These are phyloP conservation scores for Proisotoma minuta DNA, from an alignment of 2,888 invertebrate genomes.

Conservation along the genomic window DNA sequence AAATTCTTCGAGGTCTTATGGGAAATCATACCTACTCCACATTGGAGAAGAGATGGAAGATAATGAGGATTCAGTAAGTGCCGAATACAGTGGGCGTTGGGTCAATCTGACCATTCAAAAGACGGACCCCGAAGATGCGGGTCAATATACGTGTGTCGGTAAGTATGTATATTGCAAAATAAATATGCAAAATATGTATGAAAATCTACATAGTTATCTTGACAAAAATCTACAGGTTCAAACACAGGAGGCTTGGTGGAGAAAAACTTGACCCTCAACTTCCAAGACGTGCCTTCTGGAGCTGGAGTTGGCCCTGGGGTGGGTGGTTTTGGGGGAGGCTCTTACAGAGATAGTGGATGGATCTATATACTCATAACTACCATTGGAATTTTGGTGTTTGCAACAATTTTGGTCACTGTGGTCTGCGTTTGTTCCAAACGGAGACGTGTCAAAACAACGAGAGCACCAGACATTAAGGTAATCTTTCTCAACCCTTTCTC, in stretches of 20 bases:
- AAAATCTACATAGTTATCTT: no score
- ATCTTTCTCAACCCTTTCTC: not conserved
- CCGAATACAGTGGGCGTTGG: slow-evolving; percentile 57
- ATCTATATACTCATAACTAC: slow-evolving; percentile 37
- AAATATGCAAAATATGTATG: no score
- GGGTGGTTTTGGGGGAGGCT: slow-evolving; percentile 15
- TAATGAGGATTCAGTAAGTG: not conserved
- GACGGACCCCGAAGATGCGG: slow-evolving; percentile 74
- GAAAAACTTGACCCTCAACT: slow-evolving; percentile 64
- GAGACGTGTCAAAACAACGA: slow-evolving; percentile 31
- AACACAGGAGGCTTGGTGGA: slow-evolving; percentile 74
- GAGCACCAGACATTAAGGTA: slow-evolving; percentile 41
- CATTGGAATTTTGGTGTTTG: slow-evolving; percentile 24
- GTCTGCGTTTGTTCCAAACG: slow-evolving; percentile 37
- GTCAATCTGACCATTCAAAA: slow-evolving; percentile 76
- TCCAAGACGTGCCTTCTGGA: slow-evolving; percentile 49
- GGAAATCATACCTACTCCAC: slow-evolving; percentile 39
- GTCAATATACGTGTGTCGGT: slow-evolving; percentile 77
- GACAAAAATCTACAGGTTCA: no score
- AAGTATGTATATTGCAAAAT: no score
- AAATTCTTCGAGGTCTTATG: slow-evolving; percentile 35
- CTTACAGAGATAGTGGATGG: slow-evolving; percentile 30
- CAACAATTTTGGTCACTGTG: slow-evolving; percentile 29
- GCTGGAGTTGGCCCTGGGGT: slow-evolving; percentile 33
- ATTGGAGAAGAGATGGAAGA: slow-evolving; percentile 34